A percentile compares a stretch with the other conserved stretches of the same genome.
Conservation (phyloP, 2,113 vertebrate genomes). For the Gobiocypris rarus region DNA sequence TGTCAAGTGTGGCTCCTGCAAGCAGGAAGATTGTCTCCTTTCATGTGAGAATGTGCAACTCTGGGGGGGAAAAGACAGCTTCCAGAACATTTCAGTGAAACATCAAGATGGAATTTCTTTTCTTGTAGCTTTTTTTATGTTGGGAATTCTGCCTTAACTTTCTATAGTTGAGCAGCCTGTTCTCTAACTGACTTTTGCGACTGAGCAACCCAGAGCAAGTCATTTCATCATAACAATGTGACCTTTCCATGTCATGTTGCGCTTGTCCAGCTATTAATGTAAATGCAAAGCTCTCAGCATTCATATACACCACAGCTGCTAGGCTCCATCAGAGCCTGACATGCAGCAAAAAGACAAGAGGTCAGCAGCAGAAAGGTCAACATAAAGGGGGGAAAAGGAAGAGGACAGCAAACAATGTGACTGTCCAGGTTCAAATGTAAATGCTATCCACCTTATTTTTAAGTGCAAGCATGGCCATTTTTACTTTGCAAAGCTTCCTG, state of each 20-base stretch:
- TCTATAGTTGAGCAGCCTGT: not conserved
- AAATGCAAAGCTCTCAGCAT: constrained; percentile 10
- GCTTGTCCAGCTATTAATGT: constrained; percentile 52
- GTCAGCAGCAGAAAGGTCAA: constrained; percentile 44
- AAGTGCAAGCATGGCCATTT: not conserved
- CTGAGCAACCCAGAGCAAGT: constrained; percentile 7
- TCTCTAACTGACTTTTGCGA: constrained; percentile 48
- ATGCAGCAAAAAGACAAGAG: constrained; percentile 8
- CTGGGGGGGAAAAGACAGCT: not conserved
- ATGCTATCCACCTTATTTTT: not conserved
- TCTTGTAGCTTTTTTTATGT: not conserved
- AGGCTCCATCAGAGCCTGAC: constrained; percentile 47
- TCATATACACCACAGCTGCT: constrained; percentile 56
- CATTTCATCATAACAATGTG: constrained; percentile 50
- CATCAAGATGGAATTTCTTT: not conserved
- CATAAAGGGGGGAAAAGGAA: not conserved
- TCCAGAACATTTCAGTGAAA: not conserved
- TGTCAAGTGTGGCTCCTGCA: not conserved
- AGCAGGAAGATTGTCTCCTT: not conserved
- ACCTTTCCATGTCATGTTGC: constrained; percentile 61
- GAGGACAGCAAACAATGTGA: not conserved
- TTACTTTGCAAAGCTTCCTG: not conserved
- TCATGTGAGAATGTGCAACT: not conserved
- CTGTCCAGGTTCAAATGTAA: not conserved
- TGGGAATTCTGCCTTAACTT: not conserved